phyloP scores from a whole-genome alignment of 2,888 invertebrate species.

The Pseudococcus viburni region DNA sequence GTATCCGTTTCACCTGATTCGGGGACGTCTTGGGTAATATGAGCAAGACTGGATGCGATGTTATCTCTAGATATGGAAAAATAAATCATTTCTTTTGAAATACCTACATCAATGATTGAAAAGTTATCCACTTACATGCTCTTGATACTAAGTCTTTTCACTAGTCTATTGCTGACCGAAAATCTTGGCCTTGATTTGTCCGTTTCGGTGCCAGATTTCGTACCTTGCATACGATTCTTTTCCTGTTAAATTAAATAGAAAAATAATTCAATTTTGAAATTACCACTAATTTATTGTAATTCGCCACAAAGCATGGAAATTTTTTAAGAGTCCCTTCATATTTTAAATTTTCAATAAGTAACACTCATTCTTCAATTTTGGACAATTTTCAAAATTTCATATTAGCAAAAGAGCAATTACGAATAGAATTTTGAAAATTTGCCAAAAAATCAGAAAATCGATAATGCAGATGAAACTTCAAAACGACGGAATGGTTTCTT shows the following conservation, averaged over 20 bases:
- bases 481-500: not conserved
- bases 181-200: constrained; percentile 81
- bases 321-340: too few species aligned
- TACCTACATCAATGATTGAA: too few species aligned
- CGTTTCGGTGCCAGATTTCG: constrained; percentile 71
- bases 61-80: constrained; percentile 23
- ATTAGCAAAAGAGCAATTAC: not conserved
- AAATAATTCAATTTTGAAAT: constrained; percentile 14
- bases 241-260: constrained; percentile 59
- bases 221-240: constrained; percentile 59
- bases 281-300: not conserved
- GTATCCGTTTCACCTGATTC: constrained; percentile 73
- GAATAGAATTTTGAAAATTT: not conserved
- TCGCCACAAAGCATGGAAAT: too few species aligned
- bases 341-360: too few species aligned
- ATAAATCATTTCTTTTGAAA: not conserved
- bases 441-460: not conserved
- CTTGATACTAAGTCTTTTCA: constrained; percentile 83
- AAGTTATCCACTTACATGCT: constrained; percentile 78
- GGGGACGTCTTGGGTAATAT: constrained; percentile 38
- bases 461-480: not conserved
- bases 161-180: constrained; percentile 81
- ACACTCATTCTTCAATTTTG: too few species aligned
- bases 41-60: constrained; percentile 39
- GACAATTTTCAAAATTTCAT: too few species aligned